Evolutionary conservation across 2,113 vertebrate species (phyloP).

Genomic region (Marcusenius ussheri): DNA sequence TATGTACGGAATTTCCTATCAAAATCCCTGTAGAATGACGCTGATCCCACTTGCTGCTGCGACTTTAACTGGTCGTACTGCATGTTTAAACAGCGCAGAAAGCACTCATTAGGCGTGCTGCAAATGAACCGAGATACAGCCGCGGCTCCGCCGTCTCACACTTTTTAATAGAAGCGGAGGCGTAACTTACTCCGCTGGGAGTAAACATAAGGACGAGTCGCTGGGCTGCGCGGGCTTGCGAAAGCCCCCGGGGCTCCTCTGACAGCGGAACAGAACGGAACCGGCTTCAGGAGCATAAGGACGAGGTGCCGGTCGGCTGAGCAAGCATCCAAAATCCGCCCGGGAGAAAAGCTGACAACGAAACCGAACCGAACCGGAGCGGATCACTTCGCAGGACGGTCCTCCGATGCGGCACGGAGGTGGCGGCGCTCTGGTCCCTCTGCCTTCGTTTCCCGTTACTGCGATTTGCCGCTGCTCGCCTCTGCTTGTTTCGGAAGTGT

Average conservation of each 20-base stretch:
- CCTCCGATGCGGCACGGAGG: neutral
- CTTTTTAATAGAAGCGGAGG: neutral
- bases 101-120: neutral
- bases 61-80: neutral
- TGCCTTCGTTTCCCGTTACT: neutral
- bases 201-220: neutral
- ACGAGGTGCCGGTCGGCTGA: neutral
- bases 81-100: neutral
- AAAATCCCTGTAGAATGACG: neutral
- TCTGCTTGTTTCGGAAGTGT: neutral
- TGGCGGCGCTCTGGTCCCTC: neutral
- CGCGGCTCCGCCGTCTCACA: neutral
- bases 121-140: neutral
- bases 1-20: neutral
- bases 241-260: neutral
- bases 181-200: neutral
- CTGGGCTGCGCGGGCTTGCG: neutral
- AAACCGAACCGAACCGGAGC: neutral
- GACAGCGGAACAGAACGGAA: too few species aligned
- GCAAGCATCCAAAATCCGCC: neutral
- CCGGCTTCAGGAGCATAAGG: neutral
- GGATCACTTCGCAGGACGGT: neutral
- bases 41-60: neutral
- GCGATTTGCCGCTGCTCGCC: neutral
- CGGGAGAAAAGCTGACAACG: neutral